A percentile compares a stretch with the other conserved stretches of the same genome.
phyloP scores from a whole-genome alignment of 2,113 vertebrate species.

The Lycaon pictus region DNA sequence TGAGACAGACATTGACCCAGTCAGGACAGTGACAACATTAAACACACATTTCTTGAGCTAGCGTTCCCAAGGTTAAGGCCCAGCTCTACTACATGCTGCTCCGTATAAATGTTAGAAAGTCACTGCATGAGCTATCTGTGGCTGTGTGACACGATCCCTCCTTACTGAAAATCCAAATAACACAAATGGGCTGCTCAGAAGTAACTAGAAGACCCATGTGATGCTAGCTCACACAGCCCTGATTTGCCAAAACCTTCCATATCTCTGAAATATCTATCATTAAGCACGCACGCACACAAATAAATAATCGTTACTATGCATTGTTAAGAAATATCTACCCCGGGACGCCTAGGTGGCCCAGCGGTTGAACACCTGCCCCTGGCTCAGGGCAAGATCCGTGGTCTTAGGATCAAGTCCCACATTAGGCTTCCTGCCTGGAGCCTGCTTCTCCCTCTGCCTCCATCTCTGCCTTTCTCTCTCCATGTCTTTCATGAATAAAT shows the following conservation, averaged over 20 bases:
- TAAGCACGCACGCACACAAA: not conserved
- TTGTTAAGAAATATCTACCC: too few relatives aligned
- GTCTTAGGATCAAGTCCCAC: too few relatives aligned
- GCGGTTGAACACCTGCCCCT: too few relatives aligned
- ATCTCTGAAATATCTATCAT: not conserved
- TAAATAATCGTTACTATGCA: rapidly evolving
- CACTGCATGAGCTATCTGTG: not conserved
- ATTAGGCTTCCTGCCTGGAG: too few relatives aligned
- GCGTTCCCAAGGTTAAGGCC: not conserved
- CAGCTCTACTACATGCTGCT: too few relatives aligned
- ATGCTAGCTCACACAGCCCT: too few relatives aligned
- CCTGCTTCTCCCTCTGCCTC: too few relatives aligned
- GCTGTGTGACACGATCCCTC: too few relatives aligned
- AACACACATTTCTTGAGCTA: not conserved
- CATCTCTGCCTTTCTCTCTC: too few relatives aligned
- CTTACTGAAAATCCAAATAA: not conserved
- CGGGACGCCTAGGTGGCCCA: too few relatives aligned
- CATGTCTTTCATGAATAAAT: too few relatives aligned
- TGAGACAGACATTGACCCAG: not conserved
- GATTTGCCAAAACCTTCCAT: not conserved
- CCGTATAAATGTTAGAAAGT: not conserved
- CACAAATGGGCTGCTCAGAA: not conserved
- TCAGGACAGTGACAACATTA: not conserved
- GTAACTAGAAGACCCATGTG: not conserved
- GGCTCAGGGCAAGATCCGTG: too few relatives aligned